phyloP scores from a whole-genome alignment of 1,140 invertebrate species.

The Cotesia glomerata region DNA sequence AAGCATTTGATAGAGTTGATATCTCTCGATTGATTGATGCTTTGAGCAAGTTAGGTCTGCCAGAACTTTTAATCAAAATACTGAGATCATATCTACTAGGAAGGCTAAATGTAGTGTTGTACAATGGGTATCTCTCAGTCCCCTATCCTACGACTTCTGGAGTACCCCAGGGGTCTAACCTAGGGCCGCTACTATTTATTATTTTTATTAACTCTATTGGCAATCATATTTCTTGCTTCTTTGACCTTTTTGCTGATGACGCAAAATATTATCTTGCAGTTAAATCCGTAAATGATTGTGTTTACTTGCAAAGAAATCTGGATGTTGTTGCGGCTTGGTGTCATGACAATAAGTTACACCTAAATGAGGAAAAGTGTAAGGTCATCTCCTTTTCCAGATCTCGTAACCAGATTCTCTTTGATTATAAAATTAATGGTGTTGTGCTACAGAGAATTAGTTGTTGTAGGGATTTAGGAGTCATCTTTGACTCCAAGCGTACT shows the following conservation, averaged over 20 bases:
- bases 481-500: not conserved
- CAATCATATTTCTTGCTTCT: not conserved
- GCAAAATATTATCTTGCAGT: not conserved
- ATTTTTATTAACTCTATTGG: not conserved
- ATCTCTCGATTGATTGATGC: not conserved
- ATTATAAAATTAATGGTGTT: not conserved
- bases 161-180: conserved; percentile 5
- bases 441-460: not conserved
- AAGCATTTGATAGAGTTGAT: conserved; percentile 42
- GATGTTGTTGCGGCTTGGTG: not conserved
- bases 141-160: not conserved
- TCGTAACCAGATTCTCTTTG: not conserved
- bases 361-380: not conserved
- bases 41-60: not conserved
- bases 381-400: not conserved
- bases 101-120: not conserved
- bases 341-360: not conserved
- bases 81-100: not conserved
- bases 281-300: not conserved
- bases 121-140: not conserved
- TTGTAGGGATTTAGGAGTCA: not conserved
- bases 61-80: not conserved
- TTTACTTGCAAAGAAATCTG: no score
- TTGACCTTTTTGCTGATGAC: conserved; percentile 1
- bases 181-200: conserved; percentile 3